Evolutionary conservation across 1,140 invertebrate genomes (phyloP).

Genomic region (Drosophila melanogaster): DNA sequence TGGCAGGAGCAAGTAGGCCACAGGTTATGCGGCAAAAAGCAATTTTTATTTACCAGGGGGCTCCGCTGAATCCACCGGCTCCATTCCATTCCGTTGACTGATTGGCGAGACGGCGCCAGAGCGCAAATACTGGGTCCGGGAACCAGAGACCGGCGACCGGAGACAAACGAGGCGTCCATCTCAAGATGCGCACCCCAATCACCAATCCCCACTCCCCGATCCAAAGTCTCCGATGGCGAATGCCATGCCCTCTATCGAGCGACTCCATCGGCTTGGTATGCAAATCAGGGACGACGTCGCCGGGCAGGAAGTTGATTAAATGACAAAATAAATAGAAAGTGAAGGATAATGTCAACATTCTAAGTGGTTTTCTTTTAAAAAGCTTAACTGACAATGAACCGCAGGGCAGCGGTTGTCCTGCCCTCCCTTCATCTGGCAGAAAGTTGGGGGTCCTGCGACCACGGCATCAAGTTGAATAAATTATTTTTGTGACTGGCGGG

Average conservation of each 20-base stretch:
- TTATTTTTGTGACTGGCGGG: slow-evolving; percentile 70
- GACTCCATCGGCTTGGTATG: slow-evolving; percentile 54
- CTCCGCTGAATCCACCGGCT: slow-evolving; percentile 10
- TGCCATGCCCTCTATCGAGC: slow-evolving; percentile 3
- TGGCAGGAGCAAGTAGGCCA: slow-evolving; percentile 25
- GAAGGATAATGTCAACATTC: slow-evolving; percentile 84
- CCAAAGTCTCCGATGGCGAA: not conserved
- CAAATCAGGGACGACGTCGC: slow-evolving; percentile 60
- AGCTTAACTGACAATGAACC: slow-evolving; percentile 83
- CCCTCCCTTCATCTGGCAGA: slow-evolving; percentile 6
- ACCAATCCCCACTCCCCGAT: not conserved
- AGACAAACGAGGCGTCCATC: slow-evolving; percentile 63
- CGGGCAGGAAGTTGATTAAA: slow-evolving; percentile 81
- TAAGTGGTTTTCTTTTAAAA: slow-evolving; percentile 84
- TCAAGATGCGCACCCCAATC: slow-evolving; percentile 49
- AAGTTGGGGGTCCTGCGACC: slow-evolving; percentile 33
- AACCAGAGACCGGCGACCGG: slow-evolving; percentile 18
- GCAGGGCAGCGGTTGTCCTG: slow-evolving; percentile 68
- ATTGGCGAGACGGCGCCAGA: slow-evolving; percentile 66
- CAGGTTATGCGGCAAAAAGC: slow-evolving; percentile 75
- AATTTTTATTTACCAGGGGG: slow-evolving; percentile 70
- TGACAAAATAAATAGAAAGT: slow-evolving; percentile 84
- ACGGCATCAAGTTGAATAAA: slow-evolving; percentile 75
- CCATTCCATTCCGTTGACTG: slow-evolving; percentile 45
- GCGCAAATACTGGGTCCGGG: slow-evolving; percentile 45